Conservation (phyloP, 2,797 vertebrate species). For the Brachyalestes nurse region DNA sequence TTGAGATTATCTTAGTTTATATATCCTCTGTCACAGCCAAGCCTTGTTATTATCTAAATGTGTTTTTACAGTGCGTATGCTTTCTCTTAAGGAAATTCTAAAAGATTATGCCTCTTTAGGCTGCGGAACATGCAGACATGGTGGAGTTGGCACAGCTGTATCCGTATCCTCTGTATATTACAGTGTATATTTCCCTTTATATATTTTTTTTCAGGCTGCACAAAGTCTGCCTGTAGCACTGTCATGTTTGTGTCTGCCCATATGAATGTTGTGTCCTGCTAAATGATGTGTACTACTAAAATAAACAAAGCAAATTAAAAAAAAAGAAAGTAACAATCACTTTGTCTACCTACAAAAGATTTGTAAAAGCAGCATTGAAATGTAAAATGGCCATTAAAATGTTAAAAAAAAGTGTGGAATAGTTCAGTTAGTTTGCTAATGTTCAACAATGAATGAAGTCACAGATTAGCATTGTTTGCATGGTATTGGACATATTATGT, state of each 20-base stretch:
- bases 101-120: conserved; percentile 4
- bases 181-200: not conserved
- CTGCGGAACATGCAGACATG: not conserved
- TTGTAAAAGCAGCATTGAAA: too few species aligned
- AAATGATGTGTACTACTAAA: not conserved
- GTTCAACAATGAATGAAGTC: too few species aligned
- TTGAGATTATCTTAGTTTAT: conserved; percentile 38
- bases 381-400: too few species aligned
- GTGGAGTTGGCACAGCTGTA: not conserved
- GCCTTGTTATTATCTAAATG: conserved; percentile 21
- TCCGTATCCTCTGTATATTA: not conserved
- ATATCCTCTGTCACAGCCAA: conserved; percentile 26
- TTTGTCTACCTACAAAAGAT: too few species aligned
- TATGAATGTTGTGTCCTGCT: not conserved
- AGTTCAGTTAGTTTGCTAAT: too few species aligned
- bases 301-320: not conserved
- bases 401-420: too few species aligned
- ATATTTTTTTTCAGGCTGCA: not conserved
- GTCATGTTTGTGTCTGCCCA: not conserved
- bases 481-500: too few species aligned
- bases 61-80: not conserved
- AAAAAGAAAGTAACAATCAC: not conserved
- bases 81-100: not conserved
- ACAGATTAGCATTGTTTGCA: too few species aligned
- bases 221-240: too few species aligned